Evolutionary conservation across 1,140 invertebrate species (phyloP), one percentile per base, ranked within the genome.

Genomic region (Geopemphigus sp.): DNA sequence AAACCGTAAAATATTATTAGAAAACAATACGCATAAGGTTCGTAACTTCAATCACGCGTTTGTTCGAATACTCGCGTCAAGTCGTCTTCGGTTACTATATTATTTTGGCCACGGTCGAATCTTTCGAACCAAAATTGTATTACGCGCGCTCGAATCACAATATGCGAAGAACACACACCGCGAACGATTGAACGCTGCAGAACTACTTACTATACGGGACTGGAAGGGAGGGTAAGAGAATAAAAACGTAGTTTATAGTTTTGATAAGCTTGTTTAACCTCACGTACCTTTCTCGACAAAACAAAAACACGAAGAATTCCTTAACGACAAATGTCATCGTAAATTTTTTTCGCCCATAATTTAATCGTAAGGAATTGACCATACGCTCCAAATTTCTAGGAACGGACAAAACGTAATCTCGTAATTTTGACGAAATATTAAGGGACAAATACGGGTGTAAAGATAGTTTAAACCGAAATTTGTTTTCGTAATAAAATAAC

Each of bases 211-310:
- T n/a, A 19, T 6, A 24, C 15, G 22, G 50, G 32, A 4, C 8
- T 39, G 32, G 32, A 8, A 19, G 19, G 0, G 10, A 72, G 53
- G 8, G 26, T n/a, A n/a, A n/a, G n/a, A n/a, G n/a, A n/a, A n/a
- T n/a, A n/a, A n/a, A n/a, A n/a, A 72, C 53, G 53, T 72, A 72
- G 50, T 54, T 29, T 54, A 72, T 54, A 54, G 68, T 72, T 72
- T 72, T 54, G 68, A 72, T 54, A 72, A 72, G 12, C n/a, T 64
- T 22, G 32, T 11, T 26, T 53, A 70, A 50, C 66, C 47, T 70
- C 53, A 26, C n/a, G n/a, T n/a, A n/a, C n/a, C n/a, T n/a, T n/a
- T n/a, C n/a, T n/a, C n/a, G n/a, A n/a, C 24, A 47, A 70, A 24
- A 12, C 22, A 19, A 53, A 24, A 26, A 68, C n/a, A 29, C 32